Evolutionary conservation across 2,888 invertebrate species (phyloP), one percentile per base, ranked within the genome.

Genomic region (Eretmocerus hayati): DNA sequence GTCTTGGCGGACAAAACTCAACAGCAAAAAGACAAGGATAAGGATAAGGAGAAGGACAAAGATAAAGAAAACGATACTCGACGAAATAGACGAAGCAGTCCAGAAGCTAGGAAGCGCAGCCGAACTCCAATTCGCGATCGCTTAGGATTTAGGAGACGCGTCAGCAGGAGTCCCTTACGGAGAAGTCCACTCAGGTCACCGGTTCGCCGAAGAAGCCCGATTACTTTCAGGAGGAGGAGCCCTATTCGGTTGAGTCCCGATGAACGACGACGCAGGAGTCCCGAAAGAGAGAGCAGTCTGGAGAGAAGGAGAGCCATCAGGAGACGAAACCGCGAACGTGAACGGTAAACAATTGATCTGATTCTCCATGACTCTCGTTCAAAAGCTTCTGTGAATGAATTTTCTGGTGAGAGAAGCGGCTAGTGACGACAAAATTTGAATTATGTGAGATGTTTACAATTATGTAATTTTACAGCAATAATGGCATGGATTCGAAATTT

Each of bases 251-350:
- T n/a, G n/a, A 56, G 53, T 45, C 42, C 33, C 13, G 57, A 43
- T 32, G 53, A 47, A n/a, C 47, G 39, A 20, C 44, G 51, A 3
- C 46, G 46, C 19, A 43, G 46, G 37, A 61, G 64, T 47, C 59
- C 59, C 57, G 68, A 66, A 36, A 57, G 65, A 19, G 62, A 61
- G 36, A 54, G 55, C 15, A 69, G 69, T 50, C 40, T 57, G 1
- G 70, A 71, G 3, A 59, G 63, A 55, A 61, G 63, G 44, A 59
- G 62, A 48, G 66, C 62, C 41, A 39, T 59, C 0, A 69, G 69
- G 46, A 58, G 69, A 35, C 62, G 62, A 32, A 30, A 55, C 33
- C 59, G 62, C 6, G 68, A 69, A 60, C 67, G 70, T n/a, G n/a
- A n/a, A n/a, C n/a, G n/a, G n/a, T n/a, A n/a, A n/a, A n/a, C n/a